A percentile compares a stretch with the other conserved stretches of the same genome.
Conservation (phyloP, 2,888 invertebrate species). For the Meteorus colon region DNA sequence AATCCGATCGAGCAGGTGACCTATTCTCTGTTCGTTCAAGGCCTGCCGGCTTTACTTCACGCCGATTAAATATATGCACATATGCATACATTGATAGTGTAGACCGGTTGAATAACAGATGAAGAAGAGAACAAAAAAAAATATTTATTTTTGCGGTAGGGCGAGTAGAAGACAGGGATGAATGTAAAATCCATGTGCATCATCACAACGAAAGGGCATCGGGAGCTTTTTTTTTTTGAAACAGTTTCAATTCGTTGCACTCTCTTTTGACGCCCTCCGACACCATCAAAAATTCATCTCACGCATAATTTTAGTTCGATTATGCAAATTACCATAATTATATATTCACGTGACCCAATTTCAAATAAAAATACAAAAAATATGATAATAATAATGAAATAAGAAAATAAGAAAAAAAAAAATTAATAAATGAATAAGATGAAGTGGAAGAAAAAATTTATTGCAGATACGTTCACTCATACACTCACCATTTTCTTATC, state of each 20-base stretch:
- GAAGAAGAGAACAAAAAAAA: neutral
- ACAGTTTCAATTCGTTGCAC: slow-evolving; percentile 42
- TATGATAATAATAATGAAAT: slow-evolving; percentile 12
- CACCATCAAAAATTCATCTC: slow-evolving; percentile 11
- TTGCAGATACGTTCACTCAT: neutral
- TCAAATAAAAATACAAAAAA: neutral
- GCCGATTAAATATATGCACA: slow-evolving; percentile 22
- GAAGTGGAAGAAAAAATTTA: neutral
- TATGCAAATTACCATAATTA: slow-evolving; percentile 27
- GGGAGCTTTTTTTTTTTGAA: slow-evolving; percentile 19
- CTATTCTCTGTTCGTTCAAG: slow-evolving; percentile 51
- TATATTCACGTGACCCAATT: slow-evolving; percentile 9
- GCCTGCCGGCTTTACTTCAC: slow-evolving; percentile 41
- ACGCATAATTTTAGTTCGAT: slow-evolving; percentile 21
- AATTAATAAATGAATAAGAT: slow-evolving; percentile 4
- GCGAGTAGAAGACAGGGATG: neutral
- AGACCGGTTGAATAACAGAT: neutral
- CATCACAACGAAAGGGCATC: slow-evolving; percentile 13
- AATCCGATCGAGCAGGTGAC: slow-evolving; percentile 50
- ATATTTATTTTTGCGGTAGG: neutral
- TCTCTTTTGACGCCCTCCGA: slow-evolving; percentile 42
- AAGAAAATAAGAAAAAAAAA: neutral
- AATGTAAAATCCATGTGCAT: neutral
- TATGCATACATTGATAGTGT: neutral
- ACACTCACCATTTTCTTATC: slow-evolving; percentile 16